Percentiles rank a stretch among this genome's conserved stretches.
phyloP scores from a whole-genome alignment of 2,797 vertebrate species.

The Leuciscus waleckii region DNA sequence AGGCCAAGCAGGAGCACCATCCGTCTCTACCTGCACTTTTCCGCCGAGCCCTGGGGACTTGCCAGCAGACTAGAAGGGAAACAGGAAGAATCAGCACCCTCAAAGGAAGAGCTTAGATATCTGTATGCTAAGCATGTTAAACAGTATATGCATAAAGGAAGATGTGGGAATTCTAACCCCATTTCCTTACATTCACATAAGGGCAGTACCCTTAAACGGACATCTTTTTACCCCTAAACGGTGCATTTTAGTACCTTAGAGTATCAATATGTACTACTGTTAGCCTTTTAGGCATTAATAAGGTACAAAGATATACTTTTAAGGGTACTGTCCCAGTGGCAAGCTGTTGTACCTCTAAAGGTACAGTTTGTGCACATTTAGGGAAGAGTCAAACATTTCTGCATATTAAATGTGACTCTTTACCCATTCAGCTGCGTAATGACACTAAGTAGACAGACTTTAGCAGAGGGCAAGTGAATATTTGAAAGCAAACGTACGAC shows the following conservation, averaged over 20 bases:
- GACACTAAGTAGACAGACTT: constrained; percentile 16
- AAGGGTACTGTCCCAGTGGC: no score
- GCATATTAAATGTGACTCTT: not conserved
- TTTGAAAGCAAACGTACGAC: constrained; percentile 2
- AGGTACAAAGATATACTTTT: no score
- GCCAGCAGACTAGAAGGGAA: not conserved
- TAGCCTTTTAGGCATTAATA: not conserved
- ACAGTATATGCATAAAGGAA: not conserved
- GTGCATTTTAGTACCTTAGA: not conserved
- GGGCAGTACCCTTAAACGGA: not conserved
- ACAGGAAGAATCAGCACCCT: constrained; percentile 30
- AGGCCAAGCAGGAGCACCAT: constrained; percentile 79
- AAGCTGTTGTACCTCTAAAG: not conserved
- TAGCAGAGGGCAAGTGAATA: constrained; percentile 1
- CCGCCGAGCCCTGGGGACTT: constrained; percentile 23
- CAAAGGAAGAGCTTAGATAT: constrained; percentile 1
- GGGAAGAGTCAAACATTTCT: not conserved
- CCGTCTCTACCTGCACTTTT: constrained; percentile 65
- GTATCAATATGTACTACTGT: not conserved
- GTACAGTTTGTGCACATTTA: not conserved
- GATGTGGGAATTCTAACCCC: not conserved
- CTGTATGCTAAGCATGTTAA: constrained; percentile 20
- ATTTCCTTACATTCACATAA: not conserved
- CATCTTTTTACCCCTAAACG: not conserved
- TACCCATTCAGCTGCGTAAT: not conserved